Evolutionary conservation across 2,113 vertebrate genomes (phyloP), one percentile per base, ranked within the genome.

Genomic region (Tor tambroides): DNA sequence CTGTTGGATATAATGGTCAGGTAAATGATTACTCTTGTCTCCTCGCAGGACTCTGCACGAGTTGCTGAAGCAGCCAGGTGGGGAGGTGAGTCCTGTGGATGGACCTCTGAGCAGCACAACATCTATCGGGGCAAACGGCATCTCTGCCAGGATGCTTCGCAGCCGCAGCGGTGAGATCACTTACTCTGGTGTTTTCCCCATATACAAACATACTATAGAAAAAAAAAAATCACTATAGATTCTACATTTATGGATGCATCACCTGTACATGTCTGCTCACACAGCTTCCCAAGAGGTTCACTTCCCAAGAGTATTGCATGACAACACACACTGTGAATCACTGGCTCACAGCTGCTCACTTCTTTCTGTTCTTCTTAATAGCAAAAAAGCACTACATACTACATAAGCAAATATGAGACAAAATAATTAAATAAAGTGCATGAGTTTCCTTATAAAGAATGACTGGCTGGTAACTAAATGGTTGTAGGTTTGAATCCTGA

Each of bases 1-100:
- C 28, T 30, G 28, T 67, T 67, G 28, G 30, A 69, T 8, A 32
- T 14, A 74, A 75, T n/a, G 23, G 43, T 76, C 4, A 2, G 12
- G 3, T 26, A 28, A 77, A 77, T 28, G 21, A 32, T 28, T 82
- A 43, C 2, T 51, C n/a, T 49, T 32, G 5, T 81, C 69, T 38
- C 28, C 14, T 2, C 46, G n/a, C 86, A 95, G 94, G 93, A 94
- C 91, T 0, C 91, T 95, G 89, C 94, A 94, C 11, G 94, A 95
- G 80, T 91, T 95, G 80, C 89, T 95, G 90, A 95, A 95, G 92
- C 94, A 95, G 89, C 93, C 94, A 74, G 94, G 93, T 67, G 90
- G 65, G 21, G 95, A 95, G 76, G 83, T 88, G 87, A 93, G 85
- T 86, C 85, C 91, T 0, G 87, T 89, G 86, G 94, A 94, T 71